Percentiles rank a stretch among this genome's conserved stretches.
These are phyloP conservation scores for Cremastobaeus sp. DNA, from an alignment of 2,888 invertebrate species.

Conservation along the genomic window DNA sequence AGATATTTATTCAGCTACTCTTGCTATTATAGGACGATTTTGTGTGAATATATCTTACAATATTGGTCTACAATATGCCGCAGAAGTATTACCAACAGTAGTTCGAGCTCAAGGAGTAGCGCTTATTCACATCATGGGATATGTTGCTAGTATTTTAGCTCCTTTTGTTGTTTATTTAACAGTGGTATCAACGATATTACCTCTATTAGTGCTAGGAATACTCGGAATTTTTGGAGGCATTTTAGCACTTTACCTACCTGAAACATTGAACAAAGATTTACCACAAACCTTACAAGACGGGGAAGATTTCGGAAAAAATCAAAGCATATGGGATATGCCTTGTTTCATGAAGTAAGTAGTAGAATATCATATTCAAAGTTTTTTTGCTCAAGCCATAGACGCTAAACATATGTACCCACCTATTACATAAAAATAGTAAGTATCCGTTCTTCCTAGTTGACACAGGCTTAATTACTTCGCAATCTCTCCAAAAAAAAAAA, in stretches of 20 bases:
- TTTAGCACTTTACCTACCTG: constrained; percentile 89
- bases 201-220: constrained; percentile 87
- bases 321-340: constrained; percentile 90
- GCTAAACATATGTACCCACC: no score
- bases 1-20: constrained; percentile 86
- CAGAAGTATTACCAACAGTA: constrained; percentile 91
- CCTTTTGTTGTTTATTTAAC: constrained; percentile 92
- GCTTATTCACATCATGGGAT: constrained; percentile 92
- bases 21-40: constrained; percentile 90
- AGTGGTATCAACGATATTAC: constrained; percentile 85
- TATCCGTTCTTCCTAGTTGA: no score
- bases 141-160: constrained; percentile 88
- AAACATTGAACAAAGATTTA: constrained; percentile 90
- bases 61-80: constrained; percentile 93
- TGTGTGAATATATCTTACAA: constrained; percentile 94
- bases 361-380: no score
- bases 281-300: constrained; percentile 82
- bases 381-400: no score
- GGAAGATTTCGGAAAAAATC: constrained; percentile 80
- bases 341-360: constrained; percentile 84
- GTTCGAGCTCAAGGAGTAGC: constrained; percentile 93
- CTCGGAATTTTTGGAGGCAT: constrained; percentile 87
- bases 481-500: no score
- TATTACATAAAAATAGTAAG: no score
- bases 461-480: no score